phyloP scores from a whole-genome alignment of 2,888 invertebrate genomes.

The Lacanobia oleracea region DNA sequence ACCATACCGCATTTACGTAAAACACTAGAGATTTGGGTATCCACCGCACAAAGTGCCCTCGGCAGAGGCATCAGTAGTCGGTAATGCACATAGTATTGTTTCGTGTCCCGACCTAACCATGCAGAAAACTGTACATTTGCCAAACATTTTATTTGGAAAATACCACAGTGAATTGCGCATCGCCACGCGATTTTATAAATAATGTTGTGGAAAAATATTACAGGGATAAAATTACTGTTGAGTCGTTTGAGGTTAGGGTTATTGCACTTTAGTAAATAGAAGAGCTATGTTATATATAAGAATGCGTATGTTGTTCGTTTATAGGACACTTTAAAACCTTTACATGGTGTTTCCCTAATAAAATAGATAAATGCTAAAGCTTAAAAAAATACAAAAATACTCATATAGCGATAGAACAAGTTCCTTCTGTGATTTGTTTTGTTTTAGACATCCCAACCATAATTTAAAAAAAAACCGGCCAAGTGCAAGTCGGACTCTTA shows the following conservation, averaged over 20 bases:
- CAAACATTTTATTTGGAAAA: conserved; percentile 48
- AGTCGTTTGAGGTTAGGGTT: background rate
- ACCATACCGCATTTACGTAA: background rate
- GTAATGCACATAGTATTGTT: conserved; percentile 34
- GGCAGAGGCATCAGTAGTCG: background rate
- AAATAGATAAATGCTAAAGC: too few species aligned
- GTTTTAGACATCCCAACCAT: too few species aligned
- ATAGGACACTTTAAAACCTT: too few species aligned
- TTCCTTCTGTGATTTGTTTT: too few species aligned
- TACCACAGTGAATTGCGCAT: conserved; percentile 33
- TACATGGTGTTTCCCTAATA: too few species aligned
- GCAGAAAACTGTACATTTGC: conserved; percentile 45
- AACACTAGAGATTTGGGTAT: background rate
- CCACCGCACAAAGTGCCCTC: conserved; percentile 21
- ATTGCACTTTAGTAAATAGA: conserved; percentile 2
- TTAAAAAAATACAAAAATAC: too few species aligned
- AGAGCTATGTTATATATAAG: too few species aligned
- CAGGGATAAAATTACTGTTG: conserved; percentile 19
- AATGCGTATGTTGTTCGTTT: too few species aligned
- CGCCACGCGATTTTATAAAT: conserved; percentile 45
- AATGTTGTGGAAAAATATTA: conserved; percentile 6
- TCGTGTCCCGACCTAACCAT: conserved; percentile 25
- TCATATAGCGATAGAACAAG: too few species aligned
- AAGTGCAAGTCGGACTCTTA: too few species aligned
- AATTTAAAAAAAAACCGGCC: too few species aligned